Conservation (phyloP, 2,888 invertebrate genomes). For the Molorchus minor region DNA sequence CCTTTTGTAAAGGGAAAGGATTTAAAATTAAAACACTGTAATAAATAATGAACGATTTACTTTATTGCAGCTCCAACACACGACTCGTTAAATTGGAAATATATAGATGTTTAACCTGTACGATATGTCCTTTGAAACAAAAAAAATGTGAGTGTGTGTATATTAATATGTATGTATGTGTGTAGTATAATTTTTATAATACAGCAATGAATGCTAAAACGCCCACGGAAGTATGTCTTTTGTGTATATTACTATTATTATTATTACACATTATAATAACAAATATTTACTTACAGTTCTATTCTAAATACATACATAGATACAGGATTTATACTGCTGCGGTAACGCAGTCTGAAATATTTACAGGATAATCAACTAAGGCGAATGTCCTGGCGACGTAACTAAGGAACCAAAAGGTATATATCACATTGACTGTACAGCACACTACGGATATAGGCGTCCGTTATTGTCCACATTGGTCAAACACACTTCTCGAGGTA, state of each 20-base stretch:
- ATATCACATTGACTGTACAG: constrained; percentile 63
- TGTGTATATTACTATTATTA: constrained; percentile 50
- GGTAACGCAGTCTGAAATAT: constrained; percentile 44
- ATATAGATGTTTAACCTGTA: constrained; percentile 43
- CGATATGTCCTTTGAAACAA: constrained; percentile 55
- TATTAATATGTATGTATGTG: constrained; percentile 4
- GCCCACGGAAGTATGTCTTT: constrained; percentile 45
- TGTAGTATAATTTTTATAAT: constrained; percentile 44
- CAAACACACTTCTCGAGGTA: constrained; percentile 57
- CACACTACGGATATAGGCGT: constrained; percentile 53
- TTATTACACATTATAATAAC: constrained; percentile 60
- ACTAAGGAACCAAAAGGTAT: constrained; percentile 61
- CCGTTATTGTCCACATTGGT: constrained; percentile 56
- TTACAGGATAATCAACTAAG: constrained; percentile 40
- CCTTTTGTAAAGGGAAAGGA: constrained; percentile 17
- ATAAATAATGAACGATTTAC: constrained; percentile 62
- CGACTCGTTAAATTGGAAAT: constrained; percentile 54
- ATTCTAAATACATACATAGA: constrained; percentile 62
- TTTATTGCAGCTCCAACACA: constrained; percentile 64
- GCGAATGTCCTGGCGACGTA: constrained; percentile 46
- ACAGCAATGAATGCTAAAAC: constrained; percentile 50
- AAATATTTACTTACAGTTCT: constrained; percentile 60
- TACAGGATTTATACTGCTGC: constrained; percentile 62
- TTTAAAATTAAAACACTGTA: constrained; percentile 14
- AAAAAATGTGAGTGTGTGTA: constrained; percentile 39